A percentile compares a stretch with the other conserved stretches of the same genome.
phyloP scores from a whole-genome alignment of 2,113 vertebrate species.

The Misgurnus anguillicaudatus region DNA sequence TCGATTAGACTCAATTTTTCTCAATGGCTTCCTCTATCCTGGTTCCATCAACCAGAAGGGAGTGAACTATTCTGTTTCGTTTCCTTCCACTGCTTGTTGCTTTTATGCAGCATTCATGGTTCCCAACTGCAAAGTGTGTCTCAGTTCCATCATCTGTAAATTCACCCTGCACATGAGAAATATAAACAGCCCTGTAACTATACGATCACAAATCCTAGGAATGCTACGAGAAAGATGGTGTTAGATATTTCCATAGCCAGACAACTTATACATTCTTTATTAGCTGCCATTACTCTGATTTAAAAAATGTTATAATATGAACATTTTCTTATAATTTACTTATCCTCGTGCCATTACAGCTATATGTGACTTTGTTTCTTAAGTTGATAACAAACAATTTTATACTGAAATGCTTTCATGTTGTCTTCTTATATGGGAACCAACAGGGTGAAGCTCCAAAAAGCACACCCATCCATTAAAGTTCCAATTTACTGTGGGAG shows the following conservation, averaged over 20 bases:
- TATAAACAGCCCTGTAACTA: constrained; percentile 6
- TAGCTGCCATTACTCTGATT: neutral
- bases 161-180: constrained; percentile 80
- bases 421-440: no score
- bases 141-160: constrained; percentile 94
- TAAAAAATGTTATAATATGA: neutral
- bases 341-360: no score
- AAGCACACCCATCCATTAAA: no score
- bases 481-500: no score
- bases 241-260: neutral
- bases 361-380: no score
- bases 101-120: constrained; percentile 87
- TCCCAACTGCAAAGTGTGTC: constrained; percentile 84
- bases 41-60: constrained; percentile 83
- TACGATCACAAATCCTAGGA: neutral
- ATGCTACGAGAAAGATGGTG: neutral
- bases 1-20: constrained; percentile 54
- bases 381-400: no score
- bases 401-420: no score
- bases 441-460: no score
- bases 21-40: constrained; percentile 75
- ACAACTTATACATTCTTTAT: neutral
- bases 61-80: constrained; percentile 83
- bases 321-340: no score
- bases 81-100: constrained; percentile 84